A percentile compares a stretch with the other conserved stretches of the same genome.
Conservation (phyloP, 2,113 vertebrate species). For the Myotis yumanensis region DNA sequence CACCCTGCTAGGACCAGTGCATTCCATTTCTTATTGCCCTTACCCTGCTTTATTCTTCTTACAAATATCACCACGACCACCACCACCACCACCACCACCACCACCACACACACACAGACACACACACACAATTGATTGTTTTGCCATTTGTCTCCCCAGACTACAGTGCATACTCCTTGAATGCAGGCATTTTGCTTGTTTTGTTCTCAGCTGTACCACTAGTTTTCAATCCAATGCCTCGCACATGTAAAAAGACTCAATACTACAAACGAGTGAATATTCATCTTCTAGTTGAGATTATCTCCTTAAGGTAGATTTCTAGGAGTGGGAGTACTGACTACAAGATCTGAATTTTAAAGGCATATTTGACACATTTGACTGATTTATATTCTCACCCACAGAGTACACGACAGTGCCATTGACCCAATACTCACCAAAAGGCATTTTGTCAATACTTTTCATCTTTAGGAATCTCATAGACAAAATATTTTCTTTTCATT, state of each 20-base stretch:
- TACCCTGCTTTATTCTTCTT: not conserved
- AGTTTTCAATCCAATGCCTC: not conserved
- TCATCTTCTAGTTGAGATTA: not conserved
- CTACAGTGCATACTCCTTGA: not conserved
- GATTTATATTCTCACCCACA: not conserved
- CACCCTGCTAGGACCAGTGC: not conserved
- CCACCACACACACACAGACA: not conserved
- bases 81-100: too few species aligned
- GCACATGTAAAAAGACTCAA: not conserved
- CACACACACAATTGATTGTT: not conserved
- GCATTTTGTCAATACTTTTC: not conserved
- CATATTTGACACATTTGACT: not conserved
- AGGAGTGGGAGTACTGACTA: not conserved
- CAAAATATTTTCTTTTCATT: slow-evolving; percentile 29
- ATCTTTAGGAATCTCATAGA: not conserved
- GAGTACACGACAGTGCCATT: not conserved
- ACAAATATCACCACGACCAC: not conserved
- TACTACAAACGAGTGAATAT: not conserved
- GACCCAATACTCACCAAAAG: not conserved
- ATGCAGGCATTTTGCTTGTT: not conserved
- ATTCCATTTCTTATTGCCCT: not conserved
- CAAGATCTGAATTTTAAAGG: slow-evolving; percentile 23
- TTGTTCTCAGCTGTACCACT: not conserved
- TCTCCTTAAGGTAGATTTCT: not conserved
- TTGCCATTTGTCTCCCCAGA: not conserved